Percentiles rank a stretch among this genome's conserved stretches.
These are phyloP conservation scores for Neoarius graeffei DNA, from an alignment of 2,113 vertebrate species.

Conservation along the genomic window DNA sequence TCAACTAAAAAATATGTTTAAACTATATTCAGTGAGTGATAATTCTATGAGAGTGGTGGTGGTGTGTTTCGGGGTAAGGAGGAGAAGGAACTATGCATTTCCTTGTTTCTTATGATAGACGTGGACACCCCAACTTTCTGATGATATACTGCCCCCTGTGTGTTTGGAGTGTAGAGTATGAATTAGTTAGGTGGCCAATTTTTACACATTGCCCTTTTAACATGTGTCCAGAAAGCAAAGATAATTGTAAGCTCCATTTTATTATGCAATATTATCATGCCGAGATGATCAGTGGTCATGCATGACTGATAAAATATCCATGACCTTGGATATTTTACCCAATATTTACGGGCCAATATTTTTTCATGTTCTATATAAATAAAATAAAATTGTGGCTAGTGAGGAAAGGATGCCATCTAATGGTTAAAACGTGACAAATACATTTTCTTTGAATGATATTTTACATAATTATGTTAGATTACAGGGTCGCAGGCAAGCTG, in stretches of 20 bases:
- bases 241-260: neutral
- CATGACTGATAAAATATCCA: neutral
- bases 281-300: neutral
- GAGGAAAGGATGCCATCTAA: constrained; percentile 49
- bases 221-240: neutral
- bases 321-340: neutral
- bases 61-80: too few species aligned
- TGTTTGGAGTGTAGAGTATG: too few species aligned
- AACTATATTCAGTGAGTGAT: too few species aligned
- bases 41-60: too few species aligned
- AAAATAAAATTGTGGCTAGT: neutral
- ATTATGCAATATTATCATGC: neutral
- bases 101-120: too few species aligned
- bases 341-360: neutral
- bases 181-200: too few species aligned
- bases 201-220: neutral
- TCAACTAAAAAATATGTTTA: too few species aligned
- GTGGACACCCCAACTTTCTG: too few species aligned
- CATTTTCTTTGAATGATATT: too few species aligned
- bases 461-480: neutral
- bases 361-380: neutral
- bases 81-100: too few species aligned
- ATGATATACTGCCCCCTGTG: too few species aligned
- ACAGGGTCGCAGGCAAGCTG: too few species aligned
- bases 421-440: constrained; percentile 23